phyloP scores from a whole-genome alignment of 2,113 vertebrate genomes.

The Microcebus lehilahytsara region DNA sequence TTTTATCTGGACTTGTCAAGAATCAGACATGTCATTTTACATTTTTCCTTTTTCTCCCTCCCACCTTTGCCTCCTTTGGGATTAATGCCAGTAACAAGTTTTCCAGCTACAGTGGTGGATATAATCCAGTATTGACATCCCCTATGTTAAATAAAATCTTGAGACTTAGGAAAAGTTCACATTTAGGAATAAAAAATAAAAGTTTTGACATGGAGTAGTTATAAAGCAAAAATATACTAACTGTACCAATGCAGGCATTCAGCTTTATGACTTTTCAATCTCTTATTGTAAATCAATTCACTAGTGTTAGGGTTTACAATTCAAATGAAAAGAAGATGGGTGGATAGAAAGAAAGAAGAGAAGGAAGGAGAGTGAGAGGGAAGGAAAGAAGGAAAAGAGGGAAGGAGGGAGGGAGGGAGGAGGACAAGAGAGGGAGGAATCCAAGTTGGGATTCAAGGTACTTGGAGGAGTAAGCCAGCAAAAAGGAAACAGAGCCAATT shows the following conservation, averaged over 20 bases:
- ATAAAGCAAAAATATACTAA: not conserved
- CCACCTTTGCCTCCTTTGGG: not conserved
- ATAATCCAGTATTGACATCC: not conserved
- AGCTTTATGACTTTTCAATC: not conserved
- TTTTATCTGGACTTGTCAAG: constrained; percentile 74
- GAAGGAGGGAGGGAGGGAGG: no score
- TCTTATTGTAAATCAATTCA: not conserved
- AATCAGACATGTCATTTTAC: constrained; percentile 41
- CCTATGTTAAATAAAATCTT: constrained; percentile 41
- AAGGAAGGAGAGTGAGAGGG: not conserved
- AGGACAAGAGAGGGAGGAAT: not conserved
- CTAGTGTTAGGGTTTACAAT: not conserved
- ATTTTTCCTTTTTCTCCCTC: constrained; percentile 54
- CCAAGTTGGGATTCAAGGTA: not conserved
- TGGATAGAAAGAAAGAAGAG: not conserved
- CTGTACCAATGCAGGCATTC: not conserved
- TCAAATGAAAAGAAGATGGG: not conserved
- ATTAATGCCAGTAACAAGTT: constrained; percentile 46
- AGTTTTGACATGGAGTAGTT: not conserved
- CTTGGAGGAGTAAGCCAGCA: not conserved
- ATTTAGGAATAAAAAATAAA: constrained; percentile 7
- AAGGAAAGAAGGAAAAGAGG: fast-evolving
- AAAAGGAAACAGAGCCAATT: not conserved
- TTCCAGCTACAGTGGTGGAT: not conserved
- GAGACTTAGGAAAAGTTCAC: constrained; percentile 35